Conservation (phyloP, 1,140 invertebrate genomes). For the Drosophila nikananu region DNA sequence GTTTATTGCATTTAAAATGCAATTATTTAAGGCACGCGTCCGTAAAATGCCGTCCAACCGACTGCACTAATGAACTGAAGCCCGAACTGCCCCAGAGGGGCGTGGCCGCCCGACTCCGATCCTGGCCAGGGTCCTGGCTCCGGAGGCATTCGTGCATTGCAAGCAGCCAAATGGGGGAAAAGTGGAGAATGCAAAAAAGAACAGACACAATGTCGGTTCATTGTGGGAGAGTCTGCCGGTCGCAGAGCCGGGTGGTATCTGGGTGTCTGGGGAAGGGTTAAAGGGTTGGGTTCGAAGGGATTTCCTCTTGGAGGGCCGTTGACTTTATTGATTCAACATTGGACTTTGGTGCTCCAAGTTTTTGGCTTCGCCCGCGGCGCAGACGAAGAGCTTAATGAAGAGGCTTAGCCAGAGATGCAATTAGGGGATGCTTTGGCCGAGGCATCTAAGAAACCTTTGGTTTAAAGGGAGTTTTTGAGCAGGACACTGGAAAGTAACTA, state of each 20-base stretch:
- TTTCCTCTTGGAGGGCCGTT: slow-evolving; percentile 37
- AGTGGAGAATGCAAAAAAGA: slow-evolving; percentile 27
- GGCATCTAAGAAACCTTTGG: neutral
- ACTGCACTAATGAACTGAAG: slow-evolving; percentile 80
- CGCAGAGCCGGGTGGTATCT: neutral
- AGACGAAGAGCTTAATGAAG: slow-evolving; percentile 37
- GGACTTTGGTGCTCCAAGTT: slow-evolving; percentile 36
- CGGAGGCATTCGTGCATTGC: slow-evolving; percentile 65
- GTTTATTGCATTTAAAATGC: slow-evolving; percentile 80
- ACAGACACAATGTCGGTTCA: slow-evolving; percentile 53
- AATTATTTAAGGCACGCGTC: slow-evolving; percentile 82
- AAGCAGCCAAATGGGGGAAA: slow-evolving; percentile 43
- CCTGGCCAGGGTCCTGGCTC: slow-evolving; percentile 26
- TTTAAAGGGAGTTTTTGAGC: neutral
- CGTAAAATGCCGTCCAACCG: slow-evolving; percentile 80
- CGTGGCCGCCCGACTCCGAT: slow-evolving; percentile 7
- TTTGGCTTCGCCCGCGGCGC: slow-evolving; percentile 10
- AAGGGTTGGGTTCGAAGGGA: slow-evolving; percentile 4
- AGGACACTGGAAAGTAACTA: neutral
- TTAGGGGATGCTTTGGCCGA: neutral
- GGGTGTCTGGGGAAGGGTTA: neutral
- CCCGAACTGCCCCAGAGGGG: slow-evolving; percentile 32
- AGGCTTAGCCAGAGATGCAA: slow-evolving; percentile 25
- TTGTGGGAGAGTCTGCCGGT: slow-evolving; percentile 34
- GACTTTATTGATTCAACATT: slow-evolving; percentile 64